These are phyloP conservation scores for Pipra filicauda DNA, from an alignment of 2,113 vertebrate genomes.

Conservation along the genomic window DNA sequence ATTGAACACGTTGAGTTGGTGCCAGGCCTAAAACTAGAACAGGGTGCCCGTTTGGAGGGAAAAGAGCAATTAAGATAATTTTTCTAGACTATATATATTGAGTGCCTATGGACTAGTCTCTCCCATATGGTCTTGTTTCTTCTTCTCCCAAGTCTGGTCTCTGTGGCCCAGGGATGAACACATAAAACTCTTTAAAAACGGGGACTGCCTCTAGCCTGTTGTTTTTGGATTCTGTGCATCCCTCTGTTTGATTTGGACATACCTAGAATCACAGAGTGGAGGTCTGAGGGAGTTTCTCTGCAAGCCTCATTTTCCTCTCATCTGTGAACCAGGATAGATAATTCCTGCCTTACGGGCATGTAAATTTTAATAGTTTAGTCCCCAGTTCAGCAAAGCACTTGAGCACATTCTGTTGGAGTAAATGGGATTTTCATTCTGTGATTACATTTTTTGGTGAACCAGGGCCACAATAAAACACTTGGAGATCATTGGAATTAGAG, in stretches of 20 bases:
- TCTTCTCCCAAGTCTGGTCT: not conserved
- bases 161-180: not conserved
- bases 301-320: not conserved
- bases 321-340: not conserved
- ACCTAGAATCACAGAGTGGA: not conserved
- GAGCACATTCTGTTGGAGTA: not conserved
- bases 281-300: not conserved
- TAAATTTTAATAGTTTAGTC: not conserved
- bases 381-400: conserved; percentile 16
- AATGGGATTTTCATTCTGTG: conserved; percentile 32
- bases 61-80: not conserved
- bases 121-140: not conserved
- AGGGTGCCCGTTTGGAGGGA: not conserved
- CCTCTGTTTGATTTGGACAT: conserved; percentile 1
- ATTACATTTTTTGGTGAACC: not conserved
- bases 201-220: not conserved
- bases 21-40: not conserved
- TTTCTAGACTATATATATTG: accelerated
- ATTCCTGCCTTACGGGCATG: conserved; percentile 36
- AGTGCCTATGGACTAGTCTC: not conserved
- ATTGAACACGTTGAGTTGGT: not conserved
- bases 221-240: not conserved
- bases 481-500: not conserved
- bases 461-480: not conserved
- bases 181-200: not conserved